Percentiles rank a stretch among this genome's conserved stretches.
phyloP scores from a whole-genome alignment of 2,888 invertebrate species.

The Entomobrya proxima region DNA sequence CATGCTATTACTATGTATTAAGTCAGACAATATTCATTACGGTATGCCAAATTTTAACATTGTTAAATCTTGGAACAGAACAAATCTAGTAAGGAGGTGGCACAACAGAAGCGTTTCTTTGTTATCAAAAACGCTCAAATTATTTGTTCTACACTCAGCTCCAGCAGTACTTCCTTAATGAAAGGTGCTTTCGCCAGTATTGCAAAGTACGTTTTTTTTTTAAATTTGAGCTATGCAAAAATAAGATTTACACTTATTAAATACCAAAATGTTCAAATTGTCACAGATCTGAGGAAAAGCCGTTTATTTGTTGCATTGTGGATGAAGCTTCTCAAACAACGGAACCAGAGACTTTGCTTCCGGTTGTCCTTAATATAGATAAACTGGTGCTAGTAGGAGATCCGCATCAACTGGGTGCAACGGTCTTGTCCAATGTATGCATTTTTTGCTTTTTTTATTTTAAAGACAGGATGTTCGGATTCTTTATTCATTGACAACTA shows the following conservation, averaged over 20 bases:
- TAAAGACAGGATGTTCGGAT: neutral
- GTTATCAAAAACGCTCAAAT: neutral
- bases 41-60: neutral
- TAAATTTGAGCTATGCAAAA: no score
- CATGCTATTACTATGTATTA: neutral
- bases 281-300: slow-evolving; percentile 7
- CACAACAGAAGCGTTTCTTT: neutral
- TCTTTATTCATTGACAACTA: neutral
- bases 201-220: neutral
- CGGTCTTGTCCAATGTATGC: slow-evolving; percentile 85
- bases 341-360: slow-evolving; percentile 89
- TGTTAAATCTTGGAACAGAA: neutral
- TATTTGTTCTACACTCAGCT: slow-evolving; percentile 41
- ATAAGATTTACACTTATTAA: neutral
- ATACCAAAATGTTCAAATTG: no score
- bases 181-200: neutral
- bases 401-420: slow-evolving; percentile 89
- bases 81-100: neutral
- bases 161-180: slow-evolving; percentile 30
- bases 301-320: slow-evolving; percentile 84
- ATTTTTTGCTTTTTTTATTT: neutral
- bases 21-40: neutral
- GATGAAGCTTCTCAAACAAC: slow-evolving; percentile 93
- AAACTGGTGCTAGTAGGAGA: slow-evolving; percentile 91
- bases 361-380: slow-evolving; percentile 85